Evolutionary conservation across 2,797 vertebrate species (phyloP).

Genomic region (Hydrocynus forskahlii): DNA sequence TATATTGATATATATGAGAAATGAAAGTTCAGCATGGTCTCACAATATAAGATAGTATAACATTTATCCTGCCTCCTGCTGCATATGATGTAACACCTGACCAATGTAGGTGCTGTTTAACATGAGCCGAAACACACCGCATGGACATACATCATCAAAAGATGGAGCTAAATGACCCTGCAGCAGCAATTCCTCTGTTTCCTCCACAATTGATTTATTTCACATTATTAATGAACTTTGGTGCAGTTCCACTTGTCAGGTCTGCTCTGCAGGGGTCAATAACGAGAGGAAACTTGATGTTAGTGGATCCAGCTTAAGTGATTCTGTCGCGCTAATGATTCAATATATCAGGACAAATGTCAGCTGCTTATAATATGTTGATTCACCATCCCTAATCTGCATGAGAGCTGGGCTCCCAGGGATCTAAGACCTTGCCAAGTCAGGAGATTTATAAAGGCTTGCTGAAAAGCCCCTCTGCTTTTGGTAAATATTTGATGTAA

Average conservation of each 20-base stretch:
- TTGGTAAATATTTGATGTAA: constrained; percentile 73
- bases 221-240: constrained; percentile 99
- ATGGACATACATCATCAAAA: constrained; percentile 45
- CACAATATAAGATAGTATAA: not conserved
- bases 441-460: constrained; percentile 56
- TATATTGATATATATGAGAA: not conserved
- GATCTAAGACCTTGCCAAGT: constrained; percentile 67
- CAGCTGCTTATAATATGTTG: constrained; percentile 93
- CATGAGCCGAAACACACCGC: constrained; percentile 13
- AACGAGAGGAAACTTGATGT: constrained; percentile 93
- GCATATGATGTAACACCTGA: constrained; percentile 8
- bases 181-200: constrained; percentile 80
- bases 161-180: constrained; percentile 52
- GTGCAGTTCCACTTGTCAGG: constrained; percentile 92
- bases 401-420: constrained; percentile 84
- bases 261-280: constrained; percentile 90
- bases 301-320: constrained; percentile 93
- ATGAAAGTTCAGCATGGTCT: not conserved
- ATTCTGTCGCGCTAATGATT: constrained; percentile 93
- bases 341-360: constrained; percentile 95
- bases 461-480: constrained; percentile 53
- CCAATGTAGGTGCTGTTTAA: constrained; percentile 10
- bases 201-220: constrained; percentile 93
- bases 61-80: not conserved
- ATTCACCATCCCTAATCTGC: constrained; percentile 87